phyloP scores from a whole-genome alignment of 2,113 vertebrate species.

The Poicephalus meyeri region DNA sequence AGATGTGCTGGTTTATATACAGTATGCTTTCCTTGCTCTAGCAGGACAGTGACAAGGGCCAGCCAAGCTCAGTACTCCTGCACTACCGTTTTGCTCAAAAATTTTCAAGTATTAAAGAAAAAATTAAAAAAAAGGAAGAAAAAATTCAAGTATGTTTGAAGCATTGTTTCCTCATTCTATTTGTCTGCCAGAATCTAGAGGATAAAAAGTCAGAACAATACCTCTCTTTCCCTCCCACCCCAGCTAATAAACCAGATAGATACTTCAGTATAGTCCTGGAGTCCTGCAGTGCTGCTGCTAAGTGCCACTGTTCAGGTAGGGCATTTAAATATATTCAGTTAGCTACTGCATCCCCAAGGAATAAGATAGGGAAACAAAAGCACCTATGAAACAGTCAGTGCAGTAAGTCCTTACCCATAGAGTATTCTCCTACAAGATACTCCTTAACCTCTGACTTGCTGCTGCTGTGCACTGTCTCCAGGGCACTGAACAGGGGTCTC shows the following conservation, averaged over 20 bases:
- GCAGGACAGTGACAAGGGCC: background rate
- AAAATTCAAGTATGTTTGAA: background rate
- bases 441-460: slow-evolving; percentile 90
- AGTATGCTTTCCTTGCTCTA: background rate
- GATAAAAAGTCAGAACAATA: background rate
- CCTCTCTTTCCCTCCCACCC: background rate
- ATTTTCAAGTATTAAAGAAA: background rate
- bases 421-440: slow-evolving; percentile 93
- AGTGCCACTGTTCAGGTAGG: background rate
- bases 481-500: slow-evolving; percentile 95
- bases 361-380: background rate
- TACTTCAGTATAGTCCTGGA: background rate
- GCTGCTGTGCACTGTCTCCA: slow-evolving; percentile 90
- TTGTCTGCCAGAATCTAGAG: background rate
- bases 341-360: background rate
- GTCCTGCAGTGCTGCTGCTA: background rate
- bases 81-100: background rate
- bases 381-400: background rate
- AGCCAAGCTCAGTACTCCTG: background rate
- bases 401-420: slow-evolving; percentile 81
- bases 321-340: background rate
- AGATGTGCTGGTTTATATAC: background rate
- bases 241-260: background rate
- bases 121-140: background rate
- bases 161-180: background rate